Conservation (phyloP, 2,888 invertebrate genomes). For the Portevinia maculata region DNA sequence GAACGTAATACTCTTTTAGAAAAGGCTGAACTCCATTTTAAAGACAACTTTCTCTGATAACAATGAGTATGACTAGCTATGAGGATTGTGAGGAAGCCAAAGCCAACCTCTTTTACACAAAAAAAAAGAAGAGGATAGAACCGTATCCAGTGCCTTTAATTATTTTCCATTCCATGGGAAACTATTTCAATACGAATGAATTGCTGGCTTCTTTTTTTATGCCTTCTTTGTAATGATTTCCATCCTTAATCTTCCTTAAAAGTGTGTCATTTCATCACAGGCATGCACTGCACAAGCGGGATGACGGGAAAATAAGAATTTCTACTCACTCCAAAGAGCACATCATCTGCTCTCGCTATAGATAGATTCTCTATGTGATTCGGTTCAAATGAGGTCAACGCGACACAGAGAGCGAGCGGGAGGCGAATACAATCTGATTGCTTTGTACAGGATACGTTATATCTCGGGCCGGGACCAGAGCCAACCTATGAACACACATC, state of each 20-base stretch:
- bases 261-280: conserved; percentile 72
- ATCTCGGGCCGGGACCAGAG: conserved; percentile 22
- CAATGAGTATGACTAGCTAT: conserved; percentile 29
- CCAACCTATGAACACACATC: conserved; percentile 15
- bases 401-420: not conserved
- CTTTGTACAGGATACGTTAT: conserved; percentile 46
- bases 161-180: conserved; percentile 70
- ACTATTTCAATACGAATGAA: conserved; percentile 71
- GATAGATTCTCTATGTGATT: conserved; percentile 51
- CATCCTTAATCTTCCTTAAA: conserved; percentile 72
- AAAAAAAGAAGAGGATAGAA: conserved; percentile 28
- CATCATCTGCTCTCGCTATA: conserved; percentile 46
- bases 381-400: conserved; percentile 69
- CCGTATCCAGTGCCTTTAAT: conserved; percentile 66
- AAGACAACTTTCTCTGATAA: conserved; percentile 45
- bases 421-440: conserved; percentile 51
- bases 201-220: conserved; percentile 64
- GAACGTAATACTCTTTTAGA: conserved; percentile 57
- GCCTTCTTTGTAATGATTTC: conserved; percentile 68
- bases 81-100: not conserved
- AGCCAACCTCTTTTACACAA: conserved; percentile 14
- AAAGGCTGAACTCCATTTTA: conserved; percentile 66
- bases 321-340: conserved; percentile 62
- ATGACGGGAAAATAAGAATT: conserved; percentile 60
- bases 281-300: conserved; percentile 9